Conservation (phyloP, 2,797 vertebrate species). For the Parambassis ranga region DNA sequence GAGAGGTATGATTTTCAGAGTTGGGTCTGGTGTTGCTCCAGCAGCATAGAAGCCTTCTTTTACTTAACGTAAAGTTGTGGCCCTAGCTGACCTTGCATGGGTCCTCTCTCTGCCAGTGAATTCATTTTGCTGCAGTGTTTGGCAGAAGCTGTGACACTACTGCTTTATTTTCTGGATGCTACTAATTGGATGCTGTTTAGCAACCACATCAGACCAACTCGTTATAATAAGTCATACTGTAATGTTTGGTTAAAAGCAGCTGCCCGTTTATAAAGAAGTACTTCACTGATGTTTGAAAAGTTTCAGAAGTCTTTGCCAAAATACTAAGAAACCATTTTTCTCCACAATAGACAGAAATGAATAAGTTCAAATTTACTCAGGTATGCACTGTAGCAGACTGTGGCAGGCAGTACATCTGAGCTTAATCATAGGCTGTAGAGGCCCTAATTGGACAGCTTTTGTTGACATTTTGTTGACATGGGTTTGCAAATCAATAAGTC, state of each 20-base stretch:
- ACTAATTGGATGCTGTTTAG: neutral
- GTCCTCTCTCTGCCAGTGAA: neutral
- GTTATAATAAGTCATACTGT: constrained; percentile 3
- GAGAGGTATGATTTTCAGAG: constrained; percentile 45
- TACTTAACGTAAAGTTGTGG: neutral
- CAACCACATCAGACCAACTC: neutral
- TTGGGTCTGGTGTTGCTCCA: constrained; percentile 20
- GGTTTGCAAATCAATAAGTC: neutral
- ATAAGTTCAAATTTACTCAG: neutral
- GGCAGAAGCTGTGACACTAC: too few species aligned
- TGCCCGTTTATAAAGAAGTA: neutral
- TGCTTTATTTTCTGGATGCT: neutral
- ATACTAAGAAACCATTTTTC: neutral
- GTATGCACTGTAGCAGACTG: neutral
- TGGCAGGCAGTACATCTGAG: neutral
- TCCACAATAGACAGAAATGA: neutral
- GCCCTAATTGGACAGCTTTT: neutral
- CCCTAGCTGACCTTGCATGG: constrained; percentile 10
- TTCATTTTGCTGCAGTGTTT: too few species aligned
- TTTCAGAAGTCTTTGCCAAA: neutral
- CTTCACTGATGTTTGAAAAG: neutral
- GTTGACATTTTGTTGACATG: neutral
- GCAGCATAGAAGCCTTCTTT: constrained; percentile 11
- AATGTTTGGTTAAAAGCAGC: constrained; percentile 9
- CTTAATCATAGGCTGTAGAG: neutral